Evolutionary conservation across 1,140 invertebrate genomes (phyloP).

Genomic region (Eueides isabella): DNA sequence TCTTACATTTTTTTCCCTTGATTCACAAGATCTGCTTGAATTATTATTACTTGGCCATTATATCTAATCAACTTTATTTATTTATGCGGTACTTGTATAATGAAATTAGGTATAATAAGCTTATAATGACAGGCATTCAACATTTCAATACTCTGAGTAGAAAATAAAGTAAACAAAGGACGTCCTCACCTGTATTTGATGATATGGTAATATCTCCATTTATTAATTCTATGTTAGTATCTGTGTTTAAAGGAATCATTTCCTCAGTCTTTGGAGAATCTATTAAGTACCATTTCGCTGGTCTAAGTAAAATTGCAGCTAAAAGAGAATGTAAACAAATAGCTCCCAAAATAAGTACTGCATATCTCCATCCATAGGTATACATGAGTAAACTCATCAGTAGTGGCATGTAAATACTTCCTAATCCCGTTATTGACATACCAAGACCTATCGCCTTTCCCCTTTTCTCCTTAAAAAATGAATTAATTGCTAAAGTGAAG

Average conservation of each 20-base stretch:
- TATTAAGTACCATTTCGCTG: constrained; percentile 84
- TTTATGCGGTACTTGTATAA: no score
- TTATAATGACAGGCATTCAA: background rate
- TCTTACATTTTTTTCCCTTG: no score
- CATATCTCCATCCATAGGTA: constrained; percentile 79
- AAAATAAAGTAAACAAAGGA: background rate
- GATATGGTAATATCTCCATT: constrained; percentile 59
- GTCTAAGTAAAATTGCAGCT: constrained; percentile 82
- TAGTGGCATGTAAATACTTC: constrained; percentile 78
- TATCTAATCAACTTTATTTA: background rate
- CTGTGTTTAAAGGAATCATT: constrained; percentile 60
- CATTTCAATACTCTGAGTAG: background rate
- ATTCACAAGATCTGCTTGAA: no score
- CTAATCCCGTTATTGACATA: constrained; percentile 82
- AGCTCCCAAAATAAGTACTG: constrained; percentile 82
- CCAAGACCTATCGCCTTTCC: constrained; percentile 80
- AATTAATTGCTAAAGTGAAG: constrained; percentile 81
- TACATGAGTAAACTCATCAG: constrained; percentile 78
- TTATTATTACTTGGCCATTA: no score
- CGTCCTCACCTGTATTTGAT: constrained; percentile 53
- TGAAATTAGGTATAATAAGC: no score
- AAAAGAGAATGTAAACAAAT: constrained; percentile 82
- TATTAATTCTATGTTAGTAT: constrained; percentile 49
- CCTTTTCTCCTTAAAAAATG: constrained; percentile 81
- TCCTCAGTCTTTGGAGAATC: constrained; percentile 59